Percentiles rank a stretch among this genome's conserved stretches.
These are phyloP conservation scores for Carabus problematicus DNA, from an alignment of 2,888 invertebrate species.

Conservation along the genomic window DNA sequence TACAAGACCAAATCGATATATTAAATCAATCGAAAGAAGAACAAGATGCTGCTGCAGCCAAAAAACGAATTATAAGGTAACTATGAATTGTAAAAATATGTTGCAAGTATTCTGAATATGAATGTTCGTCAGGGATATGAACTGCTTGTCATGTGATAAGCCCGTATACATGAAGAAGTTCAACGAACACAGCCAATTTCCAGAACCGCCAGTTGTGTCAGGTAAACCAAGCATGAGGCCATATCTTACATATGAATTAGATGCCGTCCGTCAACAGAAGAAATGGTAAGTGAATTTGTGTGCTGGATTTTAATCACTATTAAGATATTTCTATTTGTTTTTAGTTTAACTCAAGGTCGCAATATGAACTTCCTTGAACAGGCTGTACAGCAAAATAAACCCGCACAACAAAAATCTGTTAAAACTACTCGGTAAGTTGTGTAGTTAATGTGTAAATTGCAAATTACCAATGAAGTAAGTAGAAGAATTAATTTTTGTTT, in stretches of 20 bases:
- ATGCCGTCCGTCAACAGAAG: conserved; percentile 62
- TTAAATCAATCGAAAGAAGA: conserved; percentile 67
- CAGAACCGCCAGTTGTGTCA: conserved; percentile 64
- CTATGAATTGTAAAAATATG: conserved; percentile 18
- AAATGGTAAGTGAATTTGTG: neutral
- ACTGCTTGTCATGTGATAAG: conserved; percentile 80
- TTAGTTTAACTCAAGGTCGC: conserved; percentile 55
- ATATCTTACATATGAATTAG: conserved; percentile 75
- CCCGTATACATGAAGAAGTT: conserved; percentile 74
- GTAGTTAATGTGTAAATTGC: neutral
- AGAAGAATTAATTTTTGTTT: neutral
- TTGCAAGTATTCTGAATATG: neutral
- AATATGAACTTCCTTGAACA: conserved; percentile 60
- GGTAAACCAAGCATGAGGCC: conserved; percentile 70
- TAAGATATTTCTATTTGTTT: conserved; percentile 16
- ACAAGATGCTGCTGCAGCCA: conserved; percentile 77
- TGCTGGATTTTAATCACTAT: neutral
- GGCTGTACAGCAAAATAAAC: conserved; percentile 53
- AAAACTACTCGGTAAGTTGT: neutral
- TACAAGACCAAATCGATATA: conserved; percentile 69
- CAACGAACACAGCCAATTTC: conserved; percentile 59
- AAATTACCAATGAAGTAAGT: neutral
- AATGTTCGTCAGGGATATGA: conserved; percentile 65
- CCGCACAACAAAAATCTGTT: conserved; percentile 48
- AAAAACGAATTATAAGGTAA: conserved; percentile 68